Evolutionary conservation across 2,113 vertebrate genomes (phyloP), one percentile per base, ranked within the genome.

Genomic region (Gallinago jamesoni): DNA sequence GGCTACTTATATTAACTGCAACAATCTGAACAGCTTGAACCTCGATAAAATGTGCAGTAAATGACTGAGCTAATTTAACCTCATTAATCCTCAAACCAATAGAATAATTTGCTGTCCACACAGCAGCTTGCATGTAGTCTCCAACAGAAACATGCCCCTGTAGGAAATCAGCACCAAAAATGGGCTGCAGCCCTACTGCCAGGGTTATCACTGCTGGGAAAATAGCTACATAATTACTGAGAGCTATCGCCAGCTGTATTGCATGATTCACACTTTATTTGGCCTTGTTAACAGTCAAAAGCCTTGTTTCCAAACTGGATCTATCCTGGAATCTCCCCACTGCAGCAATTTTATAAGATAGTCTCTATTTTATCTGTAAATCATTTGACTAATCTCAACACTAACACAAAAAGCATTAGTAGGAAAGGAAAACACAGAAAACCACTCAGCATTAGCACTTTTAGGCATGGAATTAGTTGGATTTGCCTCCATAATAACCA

Each of bases 61-160:
- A 96, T 77, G 97, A 97, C 97, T 97, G 94, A 96, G 97, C 96
- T 98, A 98, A 98, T 98, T 98, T 96, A 97, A 97, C 95, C 95
- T 98, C 97, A 97, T 98, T 98, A 98, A 98, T 98, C 95, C 96
- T 97, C 96, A 94, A 76, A 96, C 93, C 96, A 98, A 96, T 77
- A 93, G 96, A 97, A 97, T 63, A 69, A 96, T 93, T 92, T 90
- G 64, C 96, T 96, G 88, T 84, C 94, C 95, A 86, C 94, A 84
- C 85, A 97, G 94, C 96, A 94, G 97, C 64, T 85, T 95, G 77
- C 74, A 70, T 82, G 88, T 89, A 84, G 60, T 75, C 91, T 91
- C 87, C 90, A 95, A 96, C 89, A 95, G 90, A 96, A 98, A 97
- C 91, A 94, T 1, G 52, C 21, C 90, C 89, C 96, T 52, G 75